Conservation (phyloP, 2,113 vertebrate genomes). For the Ameiurus melas region DNA sequence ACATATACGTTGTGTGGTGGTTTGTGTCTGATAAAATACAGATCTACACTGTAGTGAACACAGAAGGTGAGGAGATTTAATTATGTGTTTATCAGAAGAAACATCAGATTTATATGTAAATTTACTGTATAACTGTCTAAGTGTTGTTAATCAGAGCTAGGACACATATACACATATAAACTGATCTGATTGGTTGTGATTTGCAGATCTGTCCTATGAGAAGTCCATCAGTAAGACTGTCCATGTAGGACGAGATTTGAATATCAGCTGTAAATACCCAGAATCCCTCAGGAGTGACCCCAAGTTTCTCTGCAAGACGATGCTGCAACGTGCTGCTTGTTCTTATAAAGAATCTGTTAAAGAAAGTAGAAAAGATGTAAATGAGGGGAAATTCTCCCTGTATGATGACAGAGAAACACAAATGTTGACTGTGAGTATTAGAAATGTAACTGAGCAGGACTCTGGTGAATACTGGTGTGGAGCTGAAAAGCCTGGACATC, state of each 20-base stretch:
- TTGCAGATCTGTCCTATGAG: constrained; percentile 17
- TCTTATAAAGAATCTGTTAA: not conserved
- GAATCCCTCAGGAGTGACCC: no score
- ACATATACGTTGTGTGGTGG: no score
- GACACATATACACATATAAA: not conserved
- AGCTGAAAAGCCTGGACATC: no score
- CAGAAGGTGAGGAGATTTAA: no score
- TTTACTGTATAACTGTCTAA: no score
- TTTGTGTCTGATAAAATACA: no score
- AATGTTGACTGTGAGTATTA: not conserved
- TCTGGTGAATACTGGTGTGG: no score
- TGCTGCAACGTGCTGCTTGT: not conserved
- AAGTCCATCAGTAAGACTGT: constrained; percentile 26
- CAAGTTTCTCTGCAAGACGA: constrained; percentile 20
- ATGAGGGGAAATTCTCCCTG: not conserved
- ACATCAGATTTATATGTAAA: no score
- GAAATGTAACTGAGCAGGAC: not conserved
- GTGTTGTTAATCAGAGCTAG: no score
- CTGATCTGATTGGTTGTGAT: not conserved
- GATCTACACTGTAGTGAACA: no score
- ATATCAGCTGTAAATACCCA: constrained; percentile 18
- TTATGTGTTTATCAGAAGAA: not conserved
- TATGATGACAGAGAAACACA: not conserved
- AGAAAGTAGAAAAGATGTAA: not conserved
- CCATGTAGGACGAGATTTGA: constrained; percentile 25